Evolutionary conservation across 2,797 vertebrate genomes (phyloP), one percentile per base, ranked within the genome.

Genomic region (Gymnopithys bicolor): DNA sequence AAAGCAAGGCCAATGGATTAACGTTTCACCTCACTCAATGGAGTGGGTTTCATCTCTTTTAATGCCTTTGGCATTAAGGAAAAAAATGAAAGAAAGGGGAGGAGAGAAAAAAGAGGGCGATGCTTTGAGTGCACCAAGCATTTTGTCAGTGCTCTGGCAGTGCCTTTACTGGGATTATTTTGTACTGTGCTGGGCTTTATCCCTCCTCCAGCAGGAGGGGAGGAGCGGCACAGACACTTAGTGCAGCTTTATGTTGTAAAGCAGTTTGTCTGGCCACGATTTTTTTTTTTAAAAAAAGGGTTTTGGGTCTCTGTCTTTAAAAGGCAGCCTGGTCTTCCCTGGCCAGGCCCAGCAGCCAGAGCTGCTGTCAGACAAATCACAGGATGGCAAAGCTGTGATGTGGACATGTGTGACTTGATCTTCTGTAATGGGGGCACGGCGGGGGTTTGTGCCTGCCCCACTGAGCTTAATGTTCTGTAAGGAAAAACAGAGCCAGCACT

Each of bases 401-500:
- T 96, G 94, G 96, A 97, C 98, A 96, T 98, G 97, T 97, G 97
- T 69, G 95, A 97, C 97, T 97, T 98, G 98, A 98, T 98, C 98
- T 97, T 96, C 97, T 98, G 97, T 98, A 98, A 98, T 98, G 97
- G 98, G 97, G 97, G 77, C 97, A 97, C 97, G 64, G 94, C 96
- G 60, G 98, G 98, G 97, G 97, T 96, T 97, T 97, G 95, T 95
- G 97, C 97, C 98, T 98, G 96, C 95, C 98, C 98, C 98, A 98
- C 98, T 98, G 98, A 98, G 98, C 98, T 98, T 98, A 97, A 97
- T 98, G 96, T 98, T 98, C 97, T 98, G 97, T 96, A 97, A 97
- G 98, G 96, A 97, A 97, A 98, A 98, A 98, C 97, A 98, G 98
- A 96, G 95, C 96, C 95, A 88, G 97, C 97, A 97, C 98, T 97